Conservation (phyloP, 92 coral and sea anemone species). For the Actinernus sp. region DNA sequence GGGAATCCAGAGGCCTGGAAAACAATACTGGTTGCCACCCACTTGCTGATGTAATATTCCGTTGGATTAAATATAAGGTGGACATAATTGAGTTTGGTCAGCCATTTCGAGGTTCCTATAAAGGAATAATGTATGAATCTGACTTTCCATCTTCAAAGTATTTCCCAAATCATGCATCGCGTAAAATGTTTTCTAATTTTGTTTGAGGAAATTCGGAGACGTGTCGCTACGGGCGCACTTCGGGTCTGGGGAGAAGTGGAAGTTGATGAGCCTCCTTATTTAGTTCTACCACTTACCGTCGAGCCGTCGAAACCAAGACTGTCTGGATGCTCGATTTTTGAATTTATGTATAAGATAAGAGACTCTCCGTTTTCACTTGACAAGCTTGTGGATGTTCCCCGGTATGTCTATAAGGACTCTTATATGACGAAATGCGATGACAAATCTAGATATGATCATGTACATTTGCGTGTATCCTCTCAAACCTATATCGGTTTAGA, state of each 20-base stretch:
- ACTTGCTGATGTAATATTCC: neutral
- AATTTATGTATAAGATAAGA: constrained; percentile 31
- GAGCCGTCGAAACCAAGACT: too few species aligned
- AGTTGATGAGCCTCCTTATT: constrained; percentile 7
- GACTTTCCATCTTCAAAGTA: constrained; percentile 4
- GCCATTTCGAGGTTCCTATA: constrained; percentile 7
- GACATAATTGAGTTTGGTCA: constrained; percentile 1
- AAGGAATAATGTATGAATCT: constrained; percentile 4
- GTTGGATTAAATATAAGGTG: constrained; percentile 12
- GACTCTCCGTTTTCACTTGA: constrained; percentile 18
- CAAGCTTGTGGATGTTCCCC: constrained; percentile 13
- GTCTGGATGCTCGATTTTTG: constrained; percentile 32
- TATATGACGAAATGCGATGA: constrained; percentile 34
- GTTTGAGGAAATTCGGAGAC: neutral
- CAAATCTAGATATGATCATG: constrained; percentile 28
- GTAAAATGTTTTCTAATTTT: constrained; percentile 15
- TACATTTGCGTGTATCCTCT: neutral
- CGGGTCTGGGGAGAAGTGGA: constrained; percentile 16
- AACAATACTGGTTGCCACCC: too few species aligned
- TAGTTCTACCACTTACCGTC: too few species aligned
- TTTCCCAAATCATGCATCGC: constrained; percentile 14
- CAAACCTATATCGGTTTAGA: constrained; percentile 6
- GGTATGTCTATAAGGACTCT: constrained; percentile 9
- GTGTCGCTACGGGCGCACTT: constrained; percentile 15
- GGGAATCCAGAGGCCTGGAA: too few species aligned